phyloP scores from a whole-genome alignment of 35 echinoderm and acorn worm genomes.

The Diadema setosum region DNA sequence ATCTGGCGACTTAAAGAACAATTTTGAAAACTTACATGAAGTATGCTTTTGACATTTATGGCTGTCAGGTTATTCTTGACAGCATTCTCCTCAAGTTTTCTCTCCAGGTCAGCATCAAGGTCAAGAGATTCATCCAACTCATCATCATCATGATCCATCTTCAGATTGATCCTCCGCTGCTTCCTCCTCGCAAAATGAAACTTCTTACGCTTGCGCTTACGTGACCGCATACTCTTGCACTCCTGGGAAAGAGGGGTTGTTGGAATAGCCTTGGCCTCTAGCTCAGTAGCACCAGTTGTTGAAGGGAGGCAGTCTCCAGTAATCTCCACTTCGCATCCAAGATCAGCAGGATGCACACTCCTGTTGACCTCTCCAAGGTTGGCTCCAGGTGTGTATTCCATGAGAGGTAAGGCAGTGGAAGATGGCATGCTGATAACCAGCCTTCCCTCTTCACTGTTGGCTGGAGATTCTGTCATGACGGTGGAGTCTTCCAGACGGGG shows the following conservation, averaged over 20 bases:
- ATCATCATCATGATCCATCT: background rate
- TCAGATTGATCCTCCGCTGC: background rate
- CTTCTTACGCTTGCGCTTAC: background rate
- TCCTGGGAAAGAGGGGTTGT: background rate
- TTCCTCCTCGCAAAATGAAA: background rate
- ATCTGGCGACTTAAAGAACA: no score
- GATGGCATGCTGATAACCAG: background rate
- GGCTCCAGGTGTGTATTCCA: background rate
- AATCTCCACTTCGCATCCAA: background rate
- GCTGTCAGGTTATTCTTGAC: slow-evolving; percentile 88
- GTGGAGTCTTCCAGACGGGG: no score
- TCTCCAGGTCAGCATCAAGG: slow-evolving; percentile 66
- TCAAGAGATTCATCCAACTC: background rate
- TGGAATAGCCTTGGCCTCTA: background rate
- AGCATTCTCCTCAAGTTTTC: slow-evolving; percentile 81
- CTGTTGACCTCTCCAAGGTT: background rate
- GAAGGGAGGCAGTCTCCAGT: background rate
- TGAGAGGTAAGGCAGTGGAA: background rate
- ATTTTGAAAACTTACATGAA: slow-evolving; percentile 99
- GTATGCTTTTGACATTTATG: slow-evolving; percentile 89
- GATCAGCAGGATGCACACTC: background rate
- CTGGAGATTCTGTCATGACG: background rate
- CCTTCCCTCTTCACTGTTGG: background rate
- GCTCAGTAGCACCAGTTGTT: background rate
- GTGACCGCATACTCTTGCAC: background rate